These are phyloP conservation scores for Pempheris klunzingeri DNA, from an alignment of 2,797 vertebrate genomes.

Conservation along the genomic window DNA sequence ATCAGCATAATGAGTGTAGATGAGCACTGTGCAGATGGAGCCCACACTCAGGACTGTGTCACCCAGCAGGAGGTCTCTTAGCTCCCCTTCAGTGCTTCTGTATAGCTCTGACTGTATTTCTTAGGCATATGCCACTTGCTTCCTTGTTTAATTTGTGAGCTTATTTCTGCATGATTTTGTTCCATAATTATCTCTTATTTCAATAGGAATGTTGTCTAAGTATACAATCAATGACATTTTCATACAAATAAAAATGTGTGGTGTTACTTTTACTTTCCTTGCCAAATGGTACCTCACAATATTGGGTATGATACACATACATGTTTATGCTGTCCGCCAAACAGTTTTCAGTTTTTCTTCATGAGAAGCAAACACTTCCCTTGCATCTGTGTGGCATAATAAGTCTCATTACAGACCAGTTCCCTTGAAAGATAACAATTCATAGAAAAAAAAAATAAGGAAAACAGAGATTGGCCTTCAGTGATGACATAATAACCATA, in stretches of 20 bases:
- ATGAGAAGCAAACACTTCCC: not conserved
- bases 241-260: slow-evolving; percentile 8
- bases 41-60: slow-evolving; percentile 78
- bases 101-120: slow-evolving; percentile 56
- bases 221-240: slow-evolving; percentile 41
- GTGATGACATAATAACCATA: too few species aligned
- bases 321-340: not conserved
- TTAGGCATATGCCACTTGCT: slow-evolving; percentile 39
- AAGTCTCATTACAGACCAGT: slow-evolving; percentile 1
- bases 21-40: slow-evolving; percentile 82
- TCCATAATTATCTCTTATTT: slow-evolving; percentile 41
- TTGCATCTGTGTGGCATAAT: not conserved
- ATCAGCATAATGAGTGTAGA: slow-evolving; percentile 83
- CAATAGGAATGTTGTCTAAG: slow-evolving; percentile 8
- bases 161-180: slow-evolving; percentile 45
- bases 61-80: slow-evolving; percentile 75
- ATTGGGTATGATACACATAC: not conserved
- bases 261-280: not conserved
- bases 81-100: slow-evolving; percentile 58
- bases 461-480: not conserved
- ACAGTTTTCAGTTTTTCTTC: slow-evolving; percentile 7
- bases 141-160: slow-evolving; percentile 45
- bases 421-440: not conserved
- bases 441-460: not conserved
- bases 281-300: slow-evolving; percentile 7